phyloP scores from a whole-genome alignment of 30 jellyfish, hydroid and myxozoan species.

The Aurelia aurita region DNA sequence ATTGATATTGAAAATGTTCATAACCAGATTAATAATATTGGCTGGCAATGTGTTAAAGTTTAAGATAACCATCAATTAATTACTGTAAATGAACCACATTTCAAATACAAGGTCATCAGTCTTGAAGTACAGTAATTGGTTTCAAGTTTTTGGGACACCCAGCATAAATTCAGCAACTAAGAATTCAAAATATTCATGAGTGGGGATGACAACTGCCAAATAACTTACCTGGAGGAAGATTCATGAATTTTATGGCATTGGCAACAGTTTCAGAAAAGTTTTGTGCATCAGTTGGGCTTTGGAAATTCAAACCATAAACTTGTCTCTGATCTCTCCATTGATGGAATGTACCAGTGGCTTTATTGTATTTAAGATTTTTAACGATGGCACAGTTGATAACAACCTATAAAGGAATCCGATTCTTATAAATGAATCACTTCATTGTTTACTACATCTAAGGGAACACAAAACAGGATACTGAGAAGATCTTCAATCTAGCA shows the following conservation, averaged over 20 bases:
- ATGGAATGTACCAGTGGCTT: conserved; percentile 95
- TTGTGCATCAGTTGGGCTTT: conserved; percentile 83
- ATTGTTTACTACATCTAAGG: too few species aligned
- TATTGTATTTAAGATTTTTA: conserved; percentile 81
- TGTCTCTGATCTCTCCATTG: conserved; percentile 99
- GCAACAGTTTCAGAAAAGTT: conserved; percentile 84
- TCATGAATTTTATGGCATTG: conserved; percentile 80
- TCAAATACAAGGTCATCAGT: background rate
- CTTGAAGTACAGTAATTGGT: background rate
- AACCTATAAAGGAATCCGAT: conserved; percentile 46
- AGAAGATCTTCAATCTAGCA: too few species aligned
- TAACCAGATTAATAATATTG: too few species aligned
- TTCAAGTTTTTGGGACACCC: background rate
- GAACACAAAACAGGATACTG: too few species aligned
- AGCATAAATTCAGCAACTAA: too few species aligned
- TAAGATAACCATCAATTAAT: too few species aligned
- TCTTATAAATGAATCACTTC: background rate
- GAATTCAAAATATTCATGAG: too few species aligned
- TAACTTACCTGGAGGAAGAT: conserved; percentile 85
- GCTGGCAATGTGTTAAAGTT: too few species aligned
- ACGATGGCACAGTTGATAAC: conserved; percentile 85
- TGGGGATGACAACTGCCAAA: too few species aligned
- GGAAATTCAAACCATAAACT: conserved; percentile 92
- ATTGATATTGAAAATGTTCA: too few species aligned
- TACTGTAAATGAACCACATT: background rate